Conservation (phyloP, 1,140 invertebrate genomes). For the Zaprionus capensis region DNA sequence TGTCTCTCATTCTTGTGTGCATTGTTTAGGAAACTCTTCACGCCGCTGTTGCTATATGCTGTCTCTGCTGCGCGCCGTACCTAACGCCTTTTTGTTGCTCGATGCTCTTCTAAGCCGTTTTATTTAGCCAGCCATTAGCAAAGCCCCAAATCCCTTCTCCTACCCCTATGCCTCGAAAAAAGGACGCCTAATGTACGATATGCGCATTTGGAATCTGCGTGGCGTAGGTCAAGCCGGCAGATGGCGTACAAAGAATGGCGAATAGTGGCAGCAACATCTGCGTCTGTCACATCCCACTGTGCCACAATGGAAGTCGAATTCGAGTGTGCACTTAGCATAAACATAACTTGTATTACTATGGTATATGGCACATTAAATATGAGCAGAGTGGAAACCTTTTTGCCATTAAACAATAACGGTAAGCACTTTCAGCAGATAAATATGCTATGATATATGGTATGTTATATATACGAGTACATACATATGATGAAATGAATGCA, state of each 20-base stretch:
- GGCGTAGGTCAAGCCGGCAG: slow-evolving; percentile 71
- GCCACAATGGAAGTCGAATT: slow-evolving; percentile 18
- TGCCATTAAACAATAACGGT: slow-evolving; percentile 28
- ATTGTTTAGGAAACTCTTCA: slow-evolving; percentile 49
- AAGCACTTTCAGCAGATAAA: slow-evolving; percentile 12
- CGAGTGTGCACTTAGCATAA: slow-evolving; percentile 14
- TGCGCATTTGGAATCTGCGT: slow-evolving; percentile 74
- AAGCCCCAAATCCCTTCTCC: slow-evolving; percentile 32
- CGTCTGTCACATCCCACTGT: slow-evolving; percentile 2
- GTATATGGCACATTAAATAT: slow-evolving; percentile 32
- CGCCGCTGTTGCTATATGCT: slow-evolving; percentile 29
- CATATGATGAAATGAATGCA: slow-evolving; percentile 13
- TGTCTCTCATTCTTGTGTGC: slow-evolving; percentile 50
- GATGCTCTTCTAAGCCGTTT: slow-evolving; percentile 70
- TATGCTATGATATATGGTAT: background rate
- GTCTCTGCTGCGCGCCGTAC: slow-evolving; percentile 31
- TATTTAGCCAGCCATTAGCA: slow-evolving; percentile 16
- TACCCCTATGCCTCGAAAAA: background rate
- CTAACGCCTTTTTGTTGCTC: slow-evolving; percentile 64
- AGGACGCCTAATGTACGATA: slow-evolving; percentile 23
- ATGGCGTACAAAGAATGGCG: slow-evolving; percentile 2
- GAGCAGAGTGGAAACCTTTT: background rate
- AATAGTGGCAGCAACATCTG: slow-evolving; percentile 30
- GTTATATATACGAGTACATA: background rate
- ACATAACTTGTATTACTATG: slow-evolving; percentile 20